Evolutionary conservation across 2,113 vertebrate genomes (phyloP), one percentile per base, ranked within the genome.

Genomic region (Sapajus apella): DNA sequence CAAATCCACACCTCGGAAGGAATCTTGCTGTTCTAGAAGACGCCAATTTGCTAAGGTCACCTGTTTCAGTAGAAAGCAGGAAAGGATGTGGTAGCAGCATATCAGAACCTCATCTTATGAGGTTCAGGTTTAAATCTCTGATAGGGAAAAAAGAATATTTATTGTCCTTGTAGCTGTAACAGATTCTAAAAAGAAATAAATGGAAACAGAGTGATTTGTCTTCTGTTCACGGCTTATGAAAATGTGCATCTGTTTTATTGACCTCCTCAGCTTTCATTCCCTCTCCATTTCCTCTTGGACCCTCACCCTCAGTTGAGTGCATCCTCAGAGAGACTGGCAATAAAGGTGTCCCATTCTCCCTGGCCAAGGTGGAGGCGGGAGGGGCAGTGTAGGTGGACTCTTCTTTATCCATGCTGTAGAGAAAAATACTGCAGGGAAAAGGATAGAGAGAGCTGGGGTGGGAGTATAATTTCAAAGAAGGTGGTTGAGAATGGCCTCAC

Each of bases 1-100:
- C 96, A 92, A 70, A 77, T 96, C 12, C 66, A 87, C 92, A 97
- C 95, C 90, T 94, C 66, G 47, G 68, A 16, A 79, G 47, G 72
- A 47, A 83, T 88, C 52, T 66, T 92, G 58, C 80, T 77, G 61
- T 79, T 82, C 87, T 1, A 11, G 73, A 95, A 93, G 90, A 84
- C 35, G 32, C 32, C 55, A 50, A 8, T 91, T 94, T 82, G 61
- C 83, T 96, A 89, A 91, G 80, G 90, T 86, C 79, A 76, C 80
- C 61, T 56, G 43, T 83, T 70, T 95, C 55, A 17, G 61, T 45
- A 84, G 68, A 64, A 72, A 58, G 40, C 85, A 91, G 91, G 91
- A 83, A 56, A 90, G 88, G 55, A 58, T 87, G 70, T 85, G 93
- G 82, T 61, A 20, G 45, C 30, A 16, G 17, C 27, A 37, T 20